Evolutionary conservation across 2,888 invertebrate species (phyloP).

Genomic region (Xestia sexstrigata): DNA sequence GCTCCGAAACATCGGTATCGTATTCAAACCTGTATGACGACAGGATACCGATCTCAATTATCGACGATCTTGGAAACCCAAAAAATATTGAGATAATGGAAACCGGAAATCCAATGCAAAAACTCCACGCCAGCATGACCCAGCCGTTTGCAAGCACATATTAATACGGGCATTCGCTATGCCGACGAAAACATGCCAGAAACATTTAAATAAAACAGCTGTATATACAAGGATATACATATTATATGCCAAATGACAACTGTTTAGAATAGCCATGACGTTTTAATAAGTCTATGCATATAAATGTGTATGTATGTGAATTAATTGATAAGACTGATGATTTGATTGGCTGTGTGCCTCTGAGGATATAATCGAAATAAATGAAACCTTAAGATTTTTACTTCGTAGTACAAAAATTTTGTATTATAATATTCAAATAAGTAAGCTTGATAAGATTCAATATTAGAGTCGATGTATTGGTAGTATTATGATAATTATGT

Average conservation of each 20-base stretch:
- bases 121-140: conserved; percentile 43
- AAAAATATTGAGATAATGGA: neutral
- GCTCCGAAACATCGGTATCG: neutral
- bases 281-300: neutral
- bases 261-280: conserved; percentile 13
- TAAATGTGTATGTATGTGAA: conserved; percentile 1
- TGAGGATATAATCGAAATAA: conserved; percentile 14
- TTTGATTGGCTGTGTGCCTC: conserved; percentile 8
- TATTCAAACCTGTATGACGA: conserved; percentile 9
- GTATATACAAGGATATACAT: conserved; percentile 25
- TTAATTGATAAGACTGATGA: conserved; percentile 21
- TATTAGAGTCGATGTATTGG: neutral
- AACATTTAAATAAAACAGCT: conserved; percentile 39
- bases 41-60: neutral
- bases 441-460: neutral
- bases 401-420: neutral
- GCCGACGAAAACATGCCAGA: conserved; percentile 26
- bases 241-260: conserved; percentile 27
- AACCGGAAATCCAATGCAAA: conserved; percentile 29
- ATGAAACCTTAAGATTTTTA: neutral
- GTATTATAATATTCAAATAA: neutral
- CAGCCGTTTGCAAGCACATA: conserved; percentile 46
- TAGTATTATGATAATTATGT: neutral
- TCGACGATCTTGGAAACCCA: neutral
- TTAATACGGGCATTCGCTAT: conserved; percentile 43